Percentiles rank a stretch among this genome's conserved stretches.
These are phyloP conservation scores for Caracal caracal DNA, from an alignment of 2,113 vertebrate species.

Conservation along the genomic window DNA sequence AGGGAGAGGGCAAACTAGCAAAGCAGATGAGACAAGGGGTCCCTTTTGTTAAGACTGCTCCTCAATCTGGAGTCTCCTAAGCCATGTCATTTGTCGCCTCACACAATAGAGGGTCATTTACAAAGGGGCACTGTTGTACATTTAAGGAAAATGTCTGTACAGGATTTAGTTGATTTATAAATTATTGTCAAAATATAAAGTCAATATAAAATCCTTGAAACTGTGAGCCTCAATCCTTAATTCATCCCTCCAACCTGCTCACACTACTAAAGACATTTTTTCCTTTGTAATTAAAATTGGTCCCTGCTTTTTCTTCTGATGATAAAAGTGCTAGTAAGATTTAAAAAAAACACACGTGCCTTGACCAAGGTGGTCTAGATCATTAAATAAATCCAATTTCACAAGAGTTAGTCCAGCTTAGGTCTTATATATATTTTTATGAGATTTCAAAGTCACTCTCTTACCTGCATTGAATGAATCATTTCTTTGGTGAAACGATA, in stretches of 20 bases:
- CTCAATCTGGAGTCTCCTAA: neutral
- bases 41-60: neutral
- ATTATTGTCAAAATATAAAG: slow-evolving; percentile 46
- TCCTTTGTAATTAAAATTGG: slow-evolving; percentile 26
- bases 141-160: slow-evolving; percentile 10
- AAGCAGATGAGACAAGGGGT: neutral
- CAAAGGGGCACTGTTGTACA: neutral
- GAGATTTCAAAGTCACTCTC: slow-evolving; percentile 5
- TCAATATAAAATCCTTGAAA: neutral
- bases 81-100: neutral
- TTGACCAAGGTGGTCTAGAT: neutral
- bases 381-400: slow-evolving; percentile 46
- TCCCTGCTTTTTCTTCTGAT: slow-evolving; percentile 10
- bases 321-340: slow-evolving; percentile 49
- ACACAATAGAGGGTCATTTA: neutral
- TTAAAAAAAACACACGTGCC: neutral
- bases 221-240: neutral
- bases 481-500: slow-evolving; percentile 98
- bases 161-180: slow-evolving; percentile 1
- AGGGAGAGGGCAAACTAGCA: neutral
- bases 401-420: neutral
- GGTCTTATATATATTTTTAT: neutral
- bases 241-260: slow-evolving; percentile 5
- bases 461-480: slow-evolving; percentile 96
- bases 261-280: neutral